Conservation (phyloP, 2,113 vertebrate species). For the Otis tarda region DNA sequence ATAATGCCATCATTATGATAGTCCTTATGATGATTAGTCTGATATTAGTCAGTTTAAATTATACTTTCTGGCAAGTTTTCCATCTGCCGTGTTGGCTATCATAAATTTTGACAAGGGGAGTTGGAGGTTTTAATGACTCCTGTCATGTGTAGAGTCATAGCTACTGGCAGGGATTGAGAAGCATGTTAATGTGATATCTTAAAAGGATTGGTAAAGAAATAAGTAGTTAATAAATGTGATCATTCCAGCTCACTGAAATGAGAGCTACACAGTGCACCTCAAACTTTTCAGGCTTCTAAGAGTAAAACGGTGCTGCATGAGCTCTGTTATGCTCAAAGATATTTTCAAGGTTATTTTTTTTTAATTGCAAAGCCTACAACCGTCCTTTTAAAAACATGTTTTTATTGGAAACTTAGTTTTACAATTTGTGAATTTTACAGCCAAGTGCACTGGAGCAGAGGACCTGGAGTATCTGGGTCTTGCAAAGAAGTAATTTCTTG, state of each 20-base stretch:
- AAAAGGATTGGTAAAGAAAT: background rate
- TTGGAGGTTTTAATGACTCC: background rate
- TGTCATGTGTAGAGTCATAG: background rate
- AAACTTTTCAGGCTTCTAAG: background rate
- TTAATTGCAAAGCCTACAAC: background rate
- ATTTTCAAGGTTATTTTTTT: background rate
- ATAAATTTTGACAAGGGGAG: background rate
- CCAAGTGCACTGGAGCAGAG: background rate
- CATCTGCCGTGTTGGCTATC: background rate
- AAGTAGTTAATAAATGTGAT: background rate
- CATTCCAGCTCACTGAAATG: background rate
- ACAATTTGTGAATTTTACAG: background rate
- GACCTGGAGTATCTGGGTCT: background rate
- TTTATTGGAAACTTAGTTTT: background rate
- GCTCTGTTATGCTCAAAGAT: background rate
- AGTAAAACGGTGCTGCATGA: background rate
- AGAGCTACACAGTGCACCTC: background rate
- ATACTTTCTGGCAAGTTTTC: background rate
- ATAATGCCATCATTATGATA: background rate
- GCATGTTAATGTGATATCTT: background rate
- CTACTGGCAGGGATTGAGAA: background rate
- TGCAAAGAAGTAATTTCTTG: background rate
- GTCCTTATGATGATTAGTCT: background rate
- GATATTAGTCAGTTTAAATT: conserved; percentile 27
- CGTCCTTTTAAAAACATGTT: background rate